These are phyloP conservation scores for Melipona quadrifasciata DNA, from an alignment of 1,140 invertebrate genomes.

Conservation along the genomic window DNA sequence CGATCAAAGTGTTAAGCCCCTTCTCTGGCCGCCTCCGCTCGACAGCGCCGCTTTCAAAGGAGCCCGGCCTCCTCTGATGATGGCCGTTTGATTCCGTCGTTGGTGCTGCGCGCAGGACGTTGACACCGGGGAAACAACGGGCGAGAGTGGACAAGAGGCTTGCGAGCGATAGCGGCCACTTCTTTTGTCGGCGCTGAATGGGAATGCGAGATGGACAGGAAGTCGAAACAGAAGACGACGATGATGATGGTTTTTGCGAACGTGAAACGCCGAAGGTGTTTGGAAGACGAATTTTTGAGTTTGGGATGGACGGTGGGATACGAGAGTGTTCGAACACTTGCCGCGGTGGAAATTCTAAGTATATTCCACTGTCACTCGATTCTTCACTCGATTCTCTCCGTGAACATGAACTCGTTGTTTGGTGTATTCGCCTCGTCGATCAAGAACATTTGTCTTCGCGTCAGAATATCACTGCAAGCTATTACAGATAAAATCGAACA, in stretches of 20 bases:
- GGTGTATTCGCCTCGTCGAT: too few relatives aligned
- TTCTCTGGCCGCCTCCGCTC: slow-evolving; percentile 51
- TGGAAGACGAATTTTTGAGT: not conserved
- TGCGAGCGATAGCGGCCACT: slow-evolving; percentile 44
- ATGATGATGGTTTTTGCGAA: not conserved
- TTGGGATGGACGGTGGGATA: too few relatives aligned
- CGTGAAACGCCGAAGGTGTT: not conserved
- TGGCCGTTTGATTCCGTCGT: slow-evolving; percentile 60
- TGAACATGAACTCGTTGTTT: too few relatives aligned
- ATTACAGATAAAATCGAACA: too few relatives aligned
- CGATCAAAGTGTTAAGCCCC: slow-evolving; percentile 76
- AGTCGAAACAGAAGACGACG: not conserved
- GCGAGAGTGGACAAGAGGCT: slow-evolving; percentile 35
- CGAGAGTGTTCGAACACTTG: too few relatives aligned
- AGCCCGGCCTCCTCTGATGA: slow-evolving; percentile 55
- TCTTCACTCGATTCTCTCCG: too few relatives aligned
- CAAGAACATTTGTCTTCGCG: too few relatives aligned
- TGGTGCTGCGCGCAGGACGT: slow-evolving; percentile 56
- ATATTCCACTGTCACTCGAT: too few relatives aligned
- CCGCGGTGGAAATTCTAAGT: too few relatives aligned
- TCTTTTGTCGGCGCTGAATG: slow-evolving; percentile 18
- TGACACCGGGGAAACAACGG: slow-evolving; percentile 63
- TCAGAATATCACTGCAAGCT: too few relatives aligned
- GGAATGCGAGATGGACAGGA: not conserved
- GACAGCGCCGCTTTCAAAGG: slow-evolving; percentile 57